These are phyloP conservation scores for Agrotis segetum DNA, from an alignment of 2,888 invertebrate species.

Conservation along the genomic window DNA sequence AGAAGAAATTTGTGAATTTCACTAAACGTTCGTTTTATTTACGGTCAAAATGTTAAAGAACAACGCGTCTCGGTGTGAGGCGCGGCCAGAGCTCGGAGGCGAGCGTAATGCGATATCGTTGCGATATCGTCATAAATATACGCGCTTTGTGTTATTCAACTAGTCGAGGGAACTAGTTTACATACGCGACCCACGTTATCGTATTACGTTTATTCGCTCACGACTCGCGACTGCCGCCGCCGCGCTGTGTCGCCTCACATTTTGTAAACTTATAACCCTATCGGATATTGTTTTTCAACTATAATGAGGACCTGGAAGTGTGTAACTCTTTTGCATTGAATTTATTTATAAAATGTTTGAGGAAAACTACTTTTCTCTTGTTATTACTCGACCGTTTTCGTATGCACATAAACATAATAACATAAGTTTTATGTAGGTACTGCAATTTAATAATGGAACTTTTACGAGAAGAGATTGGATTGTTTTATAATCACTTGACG, in stretches of 20 bases:
- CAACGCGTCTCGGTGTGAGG: conserved; percentile 49
- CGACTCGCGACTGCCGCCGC: conserved; percentile 25
- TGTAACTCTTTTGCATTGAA: conserved; percentile 8
- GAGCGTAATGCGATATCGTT: conserved; percentile 71
- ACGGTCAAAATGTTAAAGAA: no score
- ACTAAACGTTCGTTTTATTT: no score
- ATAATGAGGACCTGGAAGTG: conserved; percentile 39
- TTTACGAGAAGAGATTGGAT: no score
- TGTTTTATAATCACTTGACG: no score
- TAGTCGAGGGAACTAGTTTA: conserved; percentile 60
- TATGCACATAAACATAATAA: no score
- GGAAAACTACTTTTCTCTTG: not conserved
- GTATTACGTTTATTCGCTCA: conserved; percentile 58
- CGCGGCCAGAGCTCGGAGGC: conserved; percentile 52
- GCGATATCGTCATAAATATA: conserved; percentile 72
- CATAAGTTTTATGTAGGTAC: no score
- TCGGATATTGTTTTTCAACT: conserved; percentile 53
- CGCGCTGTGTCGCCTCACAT: conserved; percentile 19
- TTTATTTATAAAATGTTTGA: conserved; percentile 7
- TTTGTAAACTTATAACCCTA: conserved; percentile 54
- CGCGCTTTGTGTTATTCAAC: conserved; percentile 71
- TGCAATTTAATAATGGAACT: no score
- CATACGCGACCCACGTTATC: conserved; percentile 55
- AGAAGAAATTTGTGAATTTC: no score
- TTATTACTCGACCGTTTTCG: conserved; percentile 2